These are phyloP conservation scores for Centroberyx gerrardi DNA, from an alignment of 2,797 vertebrate species.

Conservation along the genomic window DNA sequence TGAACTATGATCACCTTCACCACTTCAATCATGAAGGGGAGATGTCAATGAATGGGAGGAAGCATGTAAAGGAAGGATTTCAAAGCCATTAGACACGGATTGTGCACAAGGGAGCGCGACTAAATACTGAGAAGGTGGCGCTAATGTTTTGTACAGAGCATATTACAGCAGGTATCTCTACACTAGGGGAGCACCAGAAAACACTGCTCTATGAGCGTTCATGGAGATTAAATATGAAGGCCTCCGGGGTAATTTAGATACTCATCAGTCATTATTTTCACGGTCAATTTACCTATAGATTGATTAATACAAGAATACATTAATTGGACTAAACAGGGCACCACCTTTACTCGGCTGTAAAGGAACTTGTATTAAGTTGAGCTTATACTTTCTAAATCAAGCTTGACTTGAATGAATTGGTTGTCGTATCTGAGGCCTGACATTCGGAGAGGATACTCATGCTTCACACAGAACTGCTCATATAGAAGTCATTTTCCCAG, in stretches of 20 bases:
- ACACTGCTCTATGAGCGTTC: constrained; percentile 1
- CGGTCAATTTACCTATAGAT: constrained; percentile 55
- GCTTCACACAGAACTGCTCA: neutral
- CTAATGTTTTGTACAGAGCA: neutral
- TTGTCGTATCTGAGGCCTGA: neutral
- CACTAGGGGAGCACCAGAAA: neutral
- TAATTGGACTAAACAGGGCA: constrained; percentile 43
- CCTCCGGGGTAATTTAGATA: constrained; percentile 36
- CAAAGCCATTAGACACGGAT: neutral
- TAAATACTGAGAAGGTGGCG: neutral
- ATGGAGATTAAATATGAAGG: constrained; percentile 35
- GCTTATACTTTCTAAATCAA: constrained; percentile 38
- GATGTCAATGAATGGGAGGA: constrained; percentile 2
- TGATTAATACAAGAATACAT: constrained; percentile 53
- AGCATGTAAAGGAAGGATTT: neutral
- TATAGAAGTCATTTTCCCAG: neutral
- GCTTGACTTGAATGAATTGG: constrained; percentile 28
- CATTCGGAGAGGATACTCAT: neutral
- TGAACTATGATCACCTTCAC: too few relatives aligned
- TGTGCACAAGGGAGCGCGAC: constrained; percentile 1
- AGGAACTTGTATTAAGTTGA: constrained; percentile 18
- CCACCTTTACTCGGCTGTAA: constrained; percentile 29
- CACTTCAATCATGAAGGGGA: neutral
- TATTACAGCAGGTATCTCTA: constrained; percentile 4
- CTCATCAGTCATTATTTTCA: constrained; percentile 62